Evolutionary conservation across 2,797 vertebrate genomes (phyloP), one percentile per base, ranked within the genome.

Genomic region (Setipinna tenuifilis): DNA sequence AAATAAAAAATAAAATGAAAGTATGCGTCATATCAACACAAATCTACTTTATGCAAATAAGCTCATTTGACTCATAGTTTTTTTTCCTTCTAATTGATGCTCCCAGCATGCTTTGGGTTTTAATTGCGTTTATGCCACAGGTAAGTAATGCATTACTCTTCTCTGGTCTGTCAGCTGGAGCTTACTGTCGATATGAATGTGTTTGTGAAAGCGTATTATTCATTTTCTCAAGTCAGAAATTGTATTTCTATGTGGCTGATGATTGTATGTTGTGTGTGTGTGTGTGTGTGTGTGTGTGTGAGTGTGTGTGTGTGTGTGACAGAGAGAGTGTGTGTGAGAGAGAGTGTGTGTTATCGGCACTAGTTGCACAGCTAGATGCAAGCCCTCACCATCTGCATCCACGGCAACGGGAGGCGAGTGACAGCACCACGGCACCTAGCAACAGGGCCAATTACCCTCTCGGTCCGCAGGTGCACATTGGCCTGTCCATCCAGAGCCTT

Each of bases 281-380:
- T 83, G 84, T 81, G 50, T 41, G 81, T 86, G 83, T 68, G 46
- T 48, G 82, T 81, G 71, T 54, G 16, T 84, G 17, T 31, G 58
- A 78, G 80, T 25, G 68, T 35, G 68, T 71, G 28, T 71, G 28
- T 75, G 68, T 75, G 28, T 35, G 12, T 35, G 61, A 23, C n/a
- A 11, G 4, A 59, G 62, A 41, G 57, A 81, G 65, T 14, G 12
- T 31, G 81, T 35, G 48, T n/a, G 78, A 57, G 16, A 17, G 14
- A 19, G 41, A 41, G 25, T 80, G 0, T 41, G 10, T 23, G 11
- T 59, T 3, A 28, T 71, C 28, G 12, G 25, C 65, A 71, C 65
- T 17, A 35, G 68, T 75, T 75, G 68, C 68, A 35, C 28, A 1
- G 68, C 28, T 31, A 75, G 68, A 75, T 75, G 68, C 68, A 75